Evolutionary conservation across 2,113 vertebrate genomes (phyloP).

Genomic region (Archocentrus centrarchus): DNA sequence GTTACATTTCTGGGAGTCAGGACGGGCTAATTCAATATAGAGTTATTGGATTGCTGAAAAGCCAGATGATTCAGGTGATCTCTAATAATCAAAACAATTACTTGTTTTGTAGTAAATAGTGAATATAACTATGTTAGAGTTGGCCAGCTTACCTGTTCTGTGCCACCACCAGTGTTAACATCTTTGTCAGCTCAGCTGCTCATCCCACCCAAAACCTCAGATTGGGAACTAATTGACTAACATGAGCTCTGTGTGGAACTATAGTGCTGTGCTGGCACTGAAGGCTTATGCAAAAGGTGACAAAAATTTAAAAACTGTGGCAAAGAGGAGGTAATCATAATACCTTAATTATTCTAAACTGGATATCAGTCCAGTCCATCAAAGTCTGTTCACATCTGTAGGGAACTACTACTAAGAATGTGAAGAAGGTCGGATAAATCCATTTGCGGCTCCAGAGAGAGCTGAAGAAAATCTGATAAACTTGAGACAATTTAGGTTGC

Average conservation of each 20-base stretch:
- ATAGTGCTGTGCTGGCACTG: background rate
- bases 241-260: background rate
- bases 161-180: background rate
- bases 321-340: constrained; percentile 10
- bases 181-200: background rate
- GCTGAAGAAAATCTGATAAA: constrained; percentile 8
- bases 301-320: background rate
- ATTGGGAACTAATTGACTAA: background rate
- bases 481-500: background rate
- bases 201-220: background rate
- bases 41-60: background rate
- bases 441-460: background rate
- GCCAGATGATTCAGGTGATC: background rate
- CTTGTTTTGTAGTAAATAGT: background rate
- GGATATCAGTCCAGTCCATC: background rate
- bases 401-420: background rate
- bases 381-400: constrained; percentile 1
- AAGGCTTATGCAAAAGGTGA: background rate
- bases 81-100: background rate
- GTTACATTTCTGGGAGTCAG: background rate
- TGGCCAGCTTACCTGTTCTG: background rate
- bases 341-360: background rate
- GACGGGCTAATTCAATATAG: background rate
- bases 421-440: constrained; percentile 1
- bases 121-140: background rate